Percentiles rank a stretch among this genome's conserved stretches.
Conservation (phyloP, 2,888 invertebrate genomes). For the Macaria notata region DNA sequence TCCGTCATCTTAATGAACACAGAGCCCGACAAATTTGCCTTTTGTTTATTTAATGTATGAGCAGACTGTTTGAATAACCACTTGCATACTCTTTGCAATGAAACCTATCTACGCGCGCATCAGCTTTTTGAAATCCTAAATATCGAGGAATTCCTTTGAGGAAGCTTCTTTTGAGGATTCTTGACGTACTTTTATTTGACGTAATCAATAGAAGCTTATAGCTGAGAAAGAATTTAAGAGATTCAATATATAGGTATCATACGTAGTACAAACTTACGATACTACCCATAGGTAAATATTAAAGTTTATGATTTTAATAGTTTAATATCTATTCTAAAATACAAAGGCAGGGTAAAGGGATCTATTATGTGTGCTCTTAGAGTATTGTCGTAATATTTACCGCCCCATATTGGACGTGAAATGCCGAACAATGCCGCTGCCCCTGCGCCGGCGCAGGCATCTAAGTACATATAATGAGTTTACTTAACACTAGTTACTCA, state of each 20-base stretch:
- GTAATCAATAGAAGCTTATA: no score
- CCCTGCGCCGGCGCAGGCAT: conserved; percentile 22
- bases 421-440: conserved; percentile 73
- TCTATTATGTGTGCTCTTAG: conserved; percentile 51
- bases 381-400: conserved; percentile 79
- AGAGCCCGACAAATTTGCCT: conserved; percentile 35
- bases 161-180: background rate
- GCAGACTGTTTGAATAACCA: conserved; percentile 21
- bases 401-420: conserved; percentile 76
- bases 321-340: conserved; percentile 3
- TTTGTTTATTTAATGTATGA: conserved; percentile 34
- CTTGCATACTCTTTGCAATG: conserved; percentile 21
- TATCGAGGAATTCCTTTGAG: background rate
- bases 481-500: no score
- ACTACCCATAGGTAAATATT: no score
- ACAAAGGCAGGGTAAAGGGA: background rate
- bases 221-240: no score
- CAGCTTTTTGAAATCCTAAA: conserved; percentile 5
- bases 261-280: no score
- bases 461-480: no score
- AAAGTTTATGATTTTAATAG: conserved; percentile 3
- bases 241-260: no score
- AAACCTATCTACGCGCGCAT: conserved; percentile 25
- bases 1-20: conserved; percentile 41
- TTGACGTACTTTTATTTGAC: background rate